These are phyloP conservation scores for Eospalax fontanierii DNA, from an alignment of 2,797 vertebrate species.

Conservation along the genomic window DNA sequence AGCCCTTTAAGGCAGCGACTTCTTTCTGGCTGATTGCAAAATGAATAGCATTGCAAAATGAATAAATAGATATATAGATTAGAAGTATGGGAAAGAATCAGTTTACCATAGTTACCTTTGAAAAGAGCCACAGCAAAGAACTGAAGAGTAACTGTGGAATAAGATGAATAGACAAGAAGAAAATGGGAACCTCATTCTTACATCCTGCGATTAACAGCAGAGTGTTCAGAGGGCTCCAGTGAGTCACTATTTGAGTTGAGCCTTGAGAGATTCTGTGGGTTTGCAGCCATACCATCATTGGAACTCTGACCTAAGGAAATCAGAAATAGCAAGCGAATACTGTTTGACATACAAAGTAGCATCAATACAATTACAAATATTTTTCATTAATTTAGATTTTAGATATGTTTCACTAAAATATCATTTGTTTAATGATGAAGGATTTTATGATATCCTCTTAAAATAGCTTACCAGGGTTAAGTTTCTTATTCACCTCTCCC, in stretches of 20 bases:
- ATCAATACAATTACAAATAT: constrained; percentile 7
- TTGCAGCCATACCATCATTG: not conserved
- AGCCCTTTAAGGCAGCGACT: not conserved
- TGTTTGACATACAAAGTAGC: not conserved
- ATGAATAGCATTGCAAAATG: too few species aligned
- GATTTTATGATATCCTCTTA: not conserved
- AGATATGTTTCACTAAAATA: not conserved
- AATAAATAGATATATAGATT: too few species aligned
- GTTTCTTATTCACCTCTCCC: not conserved
- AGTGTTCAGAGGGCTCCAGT: not conserved
- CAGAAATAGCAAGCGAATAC: not conserved
- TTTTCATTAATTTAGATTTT: constrained; percentile 10
- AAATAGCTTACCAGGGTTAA: not conserved
- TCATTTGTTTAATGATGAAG: not conserved
- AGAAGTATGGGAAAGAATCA: not conserved
- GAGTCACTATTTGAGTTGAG: not conserved
- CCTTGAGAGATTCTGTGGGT: not conserved
- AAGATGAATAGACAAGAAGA: not conserved
- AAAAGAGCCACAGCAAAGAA: not conserved
- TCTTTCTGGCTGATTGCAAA: not conserved
- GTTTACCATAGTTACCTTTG: not conserved
- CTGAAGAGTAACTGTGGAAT: not conserved
- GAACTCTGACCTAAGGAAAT: not conserved
- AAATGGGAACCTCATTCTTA: not conserved
- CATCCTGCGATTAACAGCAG: not conserved